phyloP scores from a whole-genome alignment of 1,140 invertebrate genomes.

The Drosophila yakuba region DNA sequence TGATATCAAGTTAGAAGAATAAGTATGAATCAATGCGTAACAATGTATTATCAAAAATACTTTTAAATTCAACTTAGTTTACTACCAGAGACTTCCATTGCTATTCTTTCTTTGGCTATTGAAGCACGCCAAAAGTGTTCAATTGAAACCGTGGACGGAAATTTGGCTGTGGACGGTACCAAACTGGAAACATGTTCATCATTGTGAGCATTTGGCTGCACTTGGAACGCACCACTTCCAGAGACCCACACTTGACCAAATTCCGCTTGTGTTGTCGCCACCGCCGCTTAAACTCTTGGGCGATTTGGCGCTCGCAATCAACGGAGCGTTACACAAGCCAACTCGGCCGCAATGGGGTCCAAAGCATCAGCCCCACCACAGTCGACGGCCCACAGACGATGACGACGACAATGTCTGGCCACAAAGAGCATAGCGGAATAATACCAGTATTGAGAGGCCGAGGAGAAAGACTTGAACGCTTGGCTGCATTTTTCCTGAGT shows the following conservation, averaged over 20 bases:
- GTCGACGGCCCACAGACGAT: slow-evolving; percentile 41
- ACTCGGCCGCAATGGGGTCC: slow-evolving; percentile 65
- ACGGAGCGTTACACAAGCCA: slow-evolving; percentile 69
- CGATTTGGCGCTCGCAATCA: slow-evolving; percentile 45
- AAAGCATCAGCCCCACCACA: slow-evolving; percentile 22
- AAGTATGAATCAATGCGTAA: too few relatives aligned
- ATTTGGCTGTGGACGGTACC: slow-evolving; percentile 4
- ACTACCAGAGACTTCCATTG: too few relatives aligned
- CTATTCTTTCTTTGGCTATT: too few relatives aligned
- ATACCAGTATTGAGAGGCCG: slow-evolving; percentile 19
- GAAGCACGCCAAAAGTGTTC: neutral
- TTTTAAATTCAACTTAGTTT: too few relatives aligned
- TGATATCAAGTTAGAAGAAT: too few relatives aligned
- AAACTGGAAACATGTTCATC: slow-evolving; percentile 26
- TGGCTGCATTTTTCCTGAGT: slow-evolving; percentile 77
- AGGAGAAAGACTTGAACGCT: slow-evolving; percentile 64
- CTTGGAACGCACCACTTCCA: slow-evolving; percentile 18
- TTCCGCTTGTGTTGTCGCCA: slow-evolving; percentile 27
- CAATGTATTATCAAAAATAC: too few relatives aligned
- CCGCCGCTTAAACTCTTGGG: slow-evolving; percentile 37
- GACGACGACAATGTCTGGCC: slow-evolving; percentile 57
- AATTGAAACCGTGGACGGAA: slow-evolving; percentile 5
- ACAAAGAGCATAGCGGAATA: slow-evolving; percentile 71
- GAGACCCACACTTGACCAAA: slow-evolving; percentile 48
- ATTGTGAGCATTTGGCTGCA: slow-evolving; percentile 14